These are phyloP conservation scores for Cynopterus brachyotis DNA, from an alignment of 2,113 vertebrate species.

Conservation along the genomic window DNA sequence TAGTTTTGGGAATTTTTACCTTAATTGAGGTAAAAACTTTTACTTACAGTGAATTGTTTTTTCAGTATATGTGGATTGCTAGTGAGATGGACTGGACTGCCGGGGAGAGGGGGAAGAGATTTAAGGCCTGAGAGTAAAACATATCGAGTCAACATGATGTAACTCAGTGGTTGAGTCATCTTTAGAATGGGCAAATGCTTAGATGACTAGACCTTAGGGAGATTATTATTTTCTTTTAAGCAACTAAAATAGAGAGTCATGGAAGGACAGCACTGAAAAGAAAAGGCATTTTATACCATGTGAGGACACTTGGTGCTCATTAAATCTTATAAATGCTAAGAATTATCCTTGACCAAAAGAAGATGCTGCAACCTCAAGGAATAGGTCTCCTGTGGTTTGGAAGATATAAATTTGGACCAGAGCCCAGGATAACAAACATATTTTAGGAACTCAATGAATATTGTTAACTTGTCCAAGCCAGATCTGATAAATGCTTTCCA, in stretches of 20 bases:
- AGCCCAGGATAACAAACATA: not conserved
- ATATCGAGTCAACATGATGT: not conserved
- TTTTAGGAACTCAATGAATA: not conserved
- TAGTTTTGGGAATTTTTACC: conserved; percentile 91
- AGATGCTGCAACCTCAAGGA: not conserved
- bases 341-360: not conserved
- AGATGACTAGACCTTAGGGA: not conserved
- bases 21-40: conserved; percentile 89
- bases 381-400: not conserved
- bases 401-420: not conserved
- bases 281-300: not conserved
- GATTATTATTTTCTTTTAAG: not conserved
- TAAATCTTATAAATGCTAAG: not conserved
- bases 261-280: not conserved
- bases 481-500: not conserved
- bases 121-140: not conserved
- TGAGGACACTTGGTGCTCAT: not conserved
- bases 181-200: not conserved
- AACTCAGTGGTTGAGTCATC: not conserved
- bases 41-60: not conserved
- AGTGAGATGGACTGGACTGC: rapidly evolving
- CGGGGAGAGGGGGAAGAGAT: too few species aligned
- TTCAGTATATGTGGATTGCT: rapidly evolving
- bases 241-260: not conserved
- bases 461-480: not conserved